These are phyloP conservation scores for Chrysoperla carnea DNA, from an alignment of 1,140 invertebrate species.

Conservation along the genomic window DNA sequence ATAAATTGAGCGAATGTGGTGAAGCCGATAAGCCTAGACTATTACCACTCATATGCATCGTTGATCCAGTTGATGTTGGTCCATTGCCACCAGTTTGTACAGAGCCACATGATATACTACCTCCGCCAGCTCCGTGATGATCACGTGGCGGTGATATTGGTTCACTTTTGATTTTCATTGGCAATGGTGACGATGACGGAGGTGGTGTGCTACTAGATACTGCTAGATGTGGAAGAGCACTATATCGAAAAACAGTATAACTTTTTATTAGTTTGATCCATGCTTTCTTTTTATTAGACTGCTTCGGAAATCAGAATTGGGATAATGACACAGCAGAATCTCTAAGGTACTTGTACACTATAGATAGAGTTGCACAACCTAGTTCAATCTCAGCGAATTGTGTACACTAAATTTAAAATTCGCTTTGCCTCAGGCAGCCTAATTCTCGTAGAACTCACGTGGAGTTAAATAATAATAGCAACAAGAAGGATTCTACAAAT, in stretches of 20 bases:
- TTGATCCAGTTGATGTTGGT: constrained; percentile 20
- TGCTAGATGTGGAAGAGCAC: constrained; percentile 57
- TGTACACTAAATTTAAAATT: too few species aligned
- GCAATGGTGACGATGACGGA: constrained; percentile 56
- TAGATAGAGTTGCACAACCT: too few species aligned
- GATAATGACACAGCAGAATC: too few species aligned
- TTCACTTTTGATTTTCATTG: constrained; percentile 87
- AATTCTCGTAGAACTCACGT: too few species aligned
- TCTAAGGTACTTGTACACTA: too few species aligned
- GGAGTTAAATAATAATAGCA: too few species aligned
- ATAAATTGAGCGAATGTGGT: constrained; percentile 22
- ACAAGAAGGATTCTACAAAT: too few species aligned
- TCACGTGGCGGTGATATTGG: constrained; percentile 78
- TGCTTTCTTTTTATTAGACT: background rate
- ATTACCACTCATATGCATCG: constrained; percentile 23
- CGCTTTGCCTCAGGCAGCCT: too few species aligned
- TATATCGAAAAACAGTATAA: constrained; percentile 15
- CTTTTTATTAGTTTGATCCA: constrained; percentile 1
- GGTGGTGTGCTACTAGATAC: constrained; percentile 72
- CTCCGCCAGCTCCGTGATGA: constrained; percentile 19
- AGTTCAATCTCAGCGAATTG: too few species aligned
- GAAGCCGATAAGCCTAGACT: constrained; percentile 22
- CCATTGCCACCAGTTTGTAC: constrained; percentile 10
- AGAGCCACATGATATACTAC: constrained; percentile 18
- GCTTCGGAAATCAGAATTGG: background rate